phyloP scores from a whole-genome alignment of 2,797 vertebrate genomes.

The Gadopsis bispinosus region DNA sequence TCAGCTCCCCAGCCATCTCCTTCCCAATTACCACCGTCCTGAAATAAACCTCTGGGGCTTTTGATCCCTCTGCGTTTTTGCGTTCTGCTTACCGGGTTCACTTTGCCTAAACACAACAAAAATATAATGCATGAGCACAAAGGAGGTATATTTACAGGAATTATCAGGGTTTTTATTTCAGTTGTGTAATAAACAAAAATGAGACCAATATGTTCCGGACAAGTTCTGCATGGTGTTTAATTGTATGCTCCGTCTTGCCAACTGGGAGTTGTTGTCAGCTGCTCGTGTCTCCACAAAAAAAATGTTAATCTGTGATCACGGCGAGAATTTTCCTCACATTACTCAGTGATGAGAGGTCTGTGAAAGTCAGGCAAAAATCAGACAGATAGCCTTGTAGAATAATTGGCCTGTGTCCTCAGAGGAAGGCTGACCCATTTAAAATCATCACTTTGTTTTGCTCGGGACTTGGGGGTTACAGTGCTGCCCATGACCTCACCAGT shows the following conservation, averaged over 20 bases:
- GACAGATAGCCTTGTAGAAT: conserved; percentile 48
- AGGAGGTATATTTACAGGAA: background rate
- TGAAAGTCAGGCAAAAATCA: conserved; percentile 64
- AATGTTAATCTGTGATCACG: conserved; percentile 37
- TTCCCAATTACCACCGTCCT: no score
- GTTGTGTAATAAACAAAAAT: background rate
- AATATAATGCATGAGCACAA: conserved; percentile 27
- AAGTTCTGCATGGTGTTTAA: background rate
- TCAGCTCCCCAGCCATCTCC: no score
- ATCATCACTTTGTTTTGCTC: conserved; percentile 71
- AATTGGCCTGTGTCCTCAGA: conserved; percentile 67
- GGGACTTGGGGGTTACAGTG: conserved; percentile 67
- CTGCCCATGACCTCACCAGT: conserved; percentile 76
- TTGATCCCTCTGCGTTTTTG: no score
- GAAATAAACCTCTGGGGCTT: no score
- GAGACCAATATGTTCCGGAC: background rate
- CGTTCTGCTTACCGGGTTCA: no score
- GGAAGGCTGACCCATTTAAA: conserved; percentile 68
- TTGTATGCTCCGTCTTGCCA: conserved; percentile 19
- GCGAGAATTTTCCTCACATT: conserved; percentile 53
- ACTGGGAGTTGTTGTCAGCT: conserved; percentile 25
- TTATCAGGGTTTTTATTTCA: conserved; percentile 14
- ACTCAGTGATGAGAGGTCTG: conserved; percentile 53
- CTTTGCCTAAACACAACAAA: no score
- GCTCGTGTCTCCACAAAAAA: conserved; percentile 31